Evolutionary conservation across 2,888 invertebrate species (phyloP), one percentile per base, ranked within the genome.

Genomic region (Bellardia bayeri): DNA sequence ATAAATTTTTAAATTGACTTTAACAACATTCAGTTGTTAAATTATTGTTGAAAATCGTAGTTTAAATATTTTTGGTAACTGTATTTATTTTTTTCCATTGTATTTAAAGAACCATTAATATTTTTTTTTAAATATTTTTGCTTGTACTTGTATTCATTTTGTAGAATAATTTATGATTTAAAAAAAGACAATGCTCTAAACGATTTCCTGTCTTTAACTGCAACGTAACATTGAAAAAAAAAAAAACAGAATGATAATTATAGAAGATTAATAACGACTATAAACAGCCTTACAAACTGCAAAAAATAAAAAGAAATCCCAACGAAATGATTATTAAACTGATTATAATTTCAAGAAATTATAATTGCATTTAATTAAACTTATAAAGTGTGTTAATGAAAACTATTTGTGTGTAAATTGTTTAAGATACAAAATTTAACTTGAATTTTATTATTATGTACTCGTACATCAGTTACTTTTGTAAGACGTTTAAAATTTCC

Each of bases 181-280:
- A 40, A 40, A 49, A 40, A 76, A 82, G 75, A 83, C 76, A 76
- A 64, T 64, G 68, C 76, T 54, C 51, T 76, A 63, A 83, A 76
- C 69, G 63, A 76, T 71, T 83, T 78, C 83, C 83, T 71, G 76
- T 83, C 82, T 40, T 64, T 64, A 78, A 78, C 30, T 49, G 63
- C 61, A 33, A 33, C 23, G 64, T 72, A 72, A 64, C 45, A 64
- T 14, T 81, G 49, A 63, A 76, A 76, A 76, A n/a, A n/a, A 37
- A 63, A 76, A 76, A 42, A 37, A n/a, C 13, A 54, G 3, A 16
- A 71, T 5, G 13, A 23, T 54, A 71, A 49, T 51, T 45, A 54
- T 8, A 40, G 14, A 6, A 56, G 71, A 56, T 37, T 16, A 37
- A 40, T 3, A 72, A 56, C 9, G 54, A 33, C 37, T 71, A 49